Evolutionary conservation across 2,888 invertebrate species (phyloP).

Genomic region (Dinocampus coccinellae): DNA sequence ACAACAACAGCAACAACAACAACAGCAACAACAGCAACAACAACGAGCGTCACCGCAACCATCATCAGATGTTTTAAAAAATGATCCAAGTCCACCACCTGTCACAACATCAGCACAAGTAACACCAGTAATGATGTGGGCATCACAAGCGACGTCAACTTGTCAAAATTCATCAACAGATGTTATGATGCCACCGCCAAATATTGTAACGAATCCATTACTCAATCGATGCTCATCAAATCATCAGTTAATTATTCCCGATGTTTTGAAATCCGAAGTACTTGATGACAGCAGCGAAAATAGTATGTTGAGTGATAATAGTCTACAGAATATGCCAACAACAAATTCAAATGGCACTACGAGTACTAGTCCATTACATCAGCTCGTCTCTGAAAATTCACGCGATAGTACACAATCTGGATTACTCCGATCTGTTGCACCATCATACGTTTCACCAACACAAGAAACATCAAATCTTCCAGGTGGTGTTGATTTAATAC

Average conservation of each 20-base stretch:
- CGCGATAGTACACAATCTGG: constrained; percentile 54
- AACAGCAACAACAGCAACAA: constrained; percentile 33
- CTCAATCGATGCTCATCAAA: constrained; percentile 72
- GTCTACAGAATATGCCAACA: constrained; percentile 63
- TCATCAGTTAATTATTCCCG: constrained; percentile 72
- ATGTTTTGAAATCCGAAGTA: constrained; percentile 73
- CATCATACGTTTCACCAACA: constrained; percentile 53
- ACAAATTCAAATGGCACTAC: constrained; percentile 56
- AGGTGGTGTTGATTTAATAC: constrained; percentile 70
- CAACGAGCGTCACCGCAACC: constrained; percentile 22
- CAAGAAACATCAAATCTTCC: constrained; percentile 59
- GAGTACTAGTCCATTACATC: constrained; percentile 60
- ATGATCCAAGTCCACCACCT: constrained; percentile 62
- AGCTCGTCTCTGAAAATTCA: constrained; percentile 70
- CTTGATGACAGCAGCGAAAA: constrained; percentile 82
- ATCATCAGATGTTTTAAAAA: constrained; percentile 57
- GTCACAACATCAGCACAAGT: constrained; percentile 53
- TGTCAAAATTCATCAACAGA: constrained; percentile 69
- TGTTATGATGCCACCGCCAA: constrained; percentile 79
- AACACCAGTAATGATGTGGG: constrained; percentile 65
- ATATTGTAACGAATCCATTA: constrained; percentile 73
- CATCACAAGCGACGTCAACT: constrained; percentile 43
- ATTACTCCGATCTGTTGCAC: constrained; percentile 55
- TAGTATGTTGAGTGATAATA: constrained; percentile 71
- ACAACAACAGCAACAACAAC: constrained; percentile 27